Base-by-base conservation (phyloP, 2,888 invertebrate species). In the Pterobdella sp. region DNA sequence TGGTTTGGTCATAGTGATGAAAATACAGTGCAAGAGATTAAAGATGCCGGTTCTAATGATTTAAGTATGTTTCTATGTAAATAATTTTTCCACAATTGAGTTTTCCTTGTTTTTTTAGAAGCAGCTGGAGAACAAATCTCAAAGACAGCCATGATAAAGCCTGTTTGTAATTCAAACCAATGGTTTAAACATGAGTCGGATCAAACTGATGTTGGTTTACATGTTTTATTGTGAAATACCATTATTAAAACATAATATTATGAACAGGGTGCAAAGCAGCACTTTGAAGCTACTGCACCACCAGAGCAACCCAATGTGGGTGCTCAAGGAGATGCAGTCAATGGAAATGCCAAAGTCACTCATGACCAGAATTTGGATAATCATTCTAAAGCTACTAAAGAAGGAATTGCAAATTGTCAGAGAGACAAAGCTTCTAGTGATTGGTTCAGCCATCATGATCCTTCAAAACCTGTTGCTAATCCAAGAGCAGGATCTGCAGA, bases 361-460 rank as follows among this genome's bases (percentile, higher is more conserved):
- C 7, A 42, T 42, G 49, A 7, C 22, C 60, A 22, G n/a, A 4
- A 4, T 26, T 26, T 22, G n/a, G 10, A 56, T 3, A 18, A 42
- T 42, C 42, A 18, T 18, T 42, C 42, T 18, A 7, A 56, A 7
- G 63, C 26, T 36, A 71, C 52, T n/a, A 63, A 63, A 32, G 71
- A 71, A 29, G 71, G 63, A 1, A 63, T 63, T 60, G 71, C 71
- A 1, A 63, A 71, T 26, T 71, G 60, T 36, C 52, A 35, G 14
- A 42, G 77, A 29, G 76, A 76, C 72, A 76, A 75, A n/a, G 22
- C 71, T 0, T 77, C 77, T 1, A 72, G 68, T 29, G 73, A 76
- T 31, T 78, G 78, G 78, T 78, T 74, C 68, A 34, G 60, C 14
- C 77, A 77, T 52, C 71, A 74, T 52, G 52, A 70, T 26, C 49